Percentiles rank a stretch among this genome's conserved stretches.
These are phyloP conservation scores for Cantharis rustica DNA, from an alignment of 2,888 invertebrate species.

Conservation along the genomic window DNA sequence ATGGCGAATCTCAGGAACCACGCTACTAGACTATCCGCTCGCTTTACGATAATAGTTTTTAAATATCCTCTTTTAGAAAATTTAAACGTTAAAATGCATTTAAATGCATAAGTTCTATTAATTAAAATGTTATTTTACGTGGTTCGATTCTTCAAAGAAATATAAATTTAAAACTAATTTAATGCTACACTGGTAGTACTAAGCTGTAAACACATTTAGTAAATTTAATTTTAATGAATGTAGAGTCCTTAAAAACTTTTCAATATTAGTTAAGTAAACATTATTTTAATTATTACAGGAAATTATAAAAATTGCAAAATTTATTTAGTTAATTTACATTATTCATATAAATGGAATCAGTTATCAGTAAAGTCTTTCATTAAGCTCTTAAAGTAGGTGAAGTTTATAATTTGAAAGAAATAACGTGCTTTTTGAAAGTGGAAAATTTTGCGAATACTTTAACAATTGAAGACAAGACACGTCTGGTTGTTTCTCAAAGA, in stretches of 20 bases:
- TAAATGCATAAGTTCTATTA: not conserved
- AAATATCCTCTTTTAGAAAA: too few species aligned
- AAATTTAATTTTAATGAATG: not conserved
- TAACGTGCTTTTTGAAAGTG: not conserved
- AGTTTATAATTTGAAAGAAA: not conserved
- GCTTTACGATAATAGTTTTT: too few species aligned
- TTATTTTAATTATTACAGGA: not conserved
- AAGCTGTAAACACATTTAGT: not conserved
- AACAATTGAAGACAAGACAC: slow-evolving; percentile 2
- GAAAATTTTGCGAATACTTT: not conserved
- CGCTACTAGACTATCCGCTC: too few species aligned
- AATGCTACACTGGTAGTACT: not conserved
- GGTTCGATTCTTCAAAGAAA: not conserved
- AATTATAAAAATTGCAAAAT: not conserved
- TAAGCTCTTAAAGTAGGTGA: too few species aligned
- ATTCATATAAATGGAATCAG: not conserved
- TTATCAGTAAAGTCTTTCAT: not conserved
- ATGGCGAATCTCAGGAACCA: too few species aligned
- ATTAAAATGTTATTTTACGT: not conserved
- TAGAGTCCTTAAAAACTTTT: not conserved
- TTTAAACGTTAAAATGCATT: too few species aligned
- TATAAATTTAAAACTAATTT: not conserved
- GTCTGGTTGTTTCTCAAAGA: slow-evolving; percentile 3
- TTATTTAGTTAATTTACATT: not conserved
- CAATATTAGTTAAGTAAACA: not conserved